These are phyloP conservation scores for Drosophila bocki DNA, from an alignment of 1,140 invertebrate species.

Conservation along the genomic window DNA sequence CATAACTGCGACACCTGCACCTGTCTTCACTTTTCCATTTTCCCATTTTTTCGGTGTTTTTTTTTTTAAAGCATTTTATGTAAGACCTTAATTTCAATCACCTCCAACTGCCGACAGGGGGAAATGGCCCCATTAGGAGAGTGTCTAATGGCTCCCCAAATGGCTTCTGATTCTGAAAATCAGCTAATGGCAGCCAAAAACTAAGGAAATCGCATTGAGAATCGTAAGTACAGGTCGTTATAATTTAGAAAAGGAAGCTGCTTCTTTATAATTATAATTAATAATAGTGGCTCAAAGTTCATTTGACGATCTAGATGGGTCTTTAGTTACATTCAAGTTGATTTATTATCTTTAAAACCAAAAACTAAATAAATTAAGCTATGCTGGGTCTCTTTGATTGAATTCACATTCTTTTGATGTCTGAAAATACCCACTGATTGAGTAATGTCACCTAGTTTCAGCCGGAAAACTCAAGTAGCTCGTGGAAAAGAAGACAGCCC, in stretches of 20 bases:
- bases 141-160: slow-evolving; percentile 7
- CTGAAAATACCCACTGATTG: not conserved
- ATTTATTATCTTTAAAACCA: not conserved
- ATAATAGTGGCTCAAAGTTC: not conserved
- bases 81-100: slow-evolving; percentile 30
- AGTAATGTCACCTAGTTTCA: not conserved
- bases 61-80: slow-evolving; percentile 15
- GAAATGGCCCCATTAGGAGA: slow-evolving; percentile 15
- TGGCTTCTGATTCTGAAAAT: slow-evolving; percentile 25
- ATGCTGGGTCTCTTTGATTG: not conserved
- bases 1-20: slow-evolving; percentile 50
- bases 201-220: not conserved
- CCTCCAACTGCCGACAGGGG: not conserved
- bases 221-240: not conserved
- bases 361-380: not conserved
- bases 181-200: not conserved
- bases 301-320: not conserved
- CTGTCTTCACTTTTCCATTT: slow-evolving; percentile 6
- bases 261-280: not conserved
- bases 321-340: not conserved
- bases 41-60: slow-evolving; percentile 6
- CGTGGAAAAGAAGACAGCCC: not conserved
- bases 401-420: not conserved
- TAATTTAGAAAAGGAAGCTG: not conserved
- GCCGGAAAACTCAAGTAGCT: slow-evolving; percentile 13